Percentiles rank a stretch among this genome's conserved stretches.
Conservation (phyloP, 2,888 invertebrate species). For the Rhingia campestris region DNA sequence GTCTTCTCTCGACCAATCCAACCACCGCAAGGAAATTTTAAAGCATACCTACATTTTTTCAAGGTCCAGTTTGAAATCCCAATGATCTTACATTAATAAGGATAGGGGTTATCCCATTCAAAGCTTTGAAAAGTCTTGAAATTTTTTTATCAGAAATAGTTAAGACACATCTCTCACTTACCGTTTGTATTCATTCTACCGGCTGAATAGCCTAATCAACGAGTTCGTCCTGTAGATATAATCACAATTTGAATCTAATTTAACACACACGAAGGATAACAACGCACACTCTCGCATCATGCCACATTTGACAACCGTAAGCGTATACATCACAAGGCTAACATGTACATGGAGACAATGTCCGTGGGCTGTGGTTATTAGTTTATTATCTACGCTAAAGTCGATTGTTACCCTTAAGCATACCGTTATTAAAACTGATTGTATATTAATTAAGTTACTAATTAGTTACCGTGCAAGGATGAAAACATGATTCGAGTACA, state of each 20-base stretch:
- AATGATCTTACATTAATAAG: no score
- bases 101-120: no score
- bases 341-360: conserved; percentile 31
- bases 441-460: conserved; percentile 72
- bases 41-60: no score
- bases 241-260: conserved; percentile 58
- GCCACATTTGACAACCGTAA: background rate
- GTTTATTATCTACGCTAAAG: conserved; percentile 70
- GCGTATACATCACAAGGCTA: conserved; percentile 36
- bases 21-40: no score
- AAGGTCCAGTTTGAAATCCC: no score
- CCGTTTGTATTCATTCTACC: no score
- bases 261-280: conserved; percentile 16
- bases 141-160: no score
- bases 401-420: conserved; percentile 70
- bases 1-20: no score
- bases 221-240: conserved; percentile 20
- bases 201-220: no score
- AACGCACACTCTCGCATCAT: conserved; percentile 7
- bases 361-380: conserved; percentile 65
- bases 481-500: conserved; percentile 38
- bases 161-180: background rate
- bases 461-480: conserved; percentile 62
- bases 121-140: no score
- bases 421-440: conserved; percentile 63